A percentile compares a stretch with the other conserved stretches of the same genome.
Evolutionary conservation across 2,797 vertebrate genomes (phyloP).

Genomic region (Sebastes nivosus): DNA sequence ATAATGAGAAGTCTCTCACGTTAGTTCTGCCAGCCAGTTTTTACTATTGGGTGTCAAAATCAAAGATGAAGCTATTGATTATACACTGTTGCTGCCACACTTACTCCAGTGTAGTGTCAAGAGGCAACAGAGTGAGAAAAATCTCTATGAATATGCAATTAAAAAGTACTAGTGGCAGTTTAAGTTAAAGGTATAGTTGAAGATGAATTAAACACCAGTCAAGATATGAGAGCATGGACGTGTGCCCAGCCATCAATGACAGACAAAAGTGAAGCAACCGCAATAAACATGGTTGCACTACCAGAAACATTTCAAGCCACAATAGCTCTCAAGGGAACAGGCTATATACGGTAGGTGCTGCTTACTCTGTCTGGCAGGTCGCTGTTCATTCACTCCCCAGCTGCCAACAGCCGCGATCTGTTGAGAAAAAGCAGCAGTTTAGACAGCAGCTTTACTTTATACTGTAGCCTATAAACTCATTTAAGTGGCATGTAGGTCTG

Average conservation of each 20-base stretch:
- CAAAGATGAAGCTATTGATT: constrained; percentile 75
- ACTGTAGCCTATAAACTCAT: not conserved
- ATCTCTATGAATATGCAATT: constrained; percentile 28
- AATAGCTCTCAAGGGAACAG: not conserved
- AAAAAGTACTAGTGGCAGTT: not conserved
- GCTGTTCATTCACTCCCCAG: not conserved
- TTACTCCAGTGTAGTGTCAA: constrained; percentile 33
- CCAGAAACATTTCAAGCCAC: not conserved
- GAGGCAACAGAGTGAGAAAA: constrained; percentile 45
- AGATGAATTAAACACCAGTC: not conserved
- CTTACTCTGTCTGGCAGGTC: constrained; percentile 2
- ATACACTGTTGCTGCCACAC: constrained; percentile 54
- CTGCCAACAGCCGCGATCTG: not conserved
- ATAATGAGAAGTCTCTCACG: constrained; percentile 39
- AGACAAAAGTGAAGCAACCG: not conserved
- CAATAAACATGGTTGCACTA: not conserved
- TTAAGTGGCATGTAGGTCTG: not conserved
- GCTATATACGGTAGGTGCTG: not conserved
- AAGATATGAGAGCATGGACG: not conserved
- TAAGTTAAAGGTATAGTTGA: not conserved
- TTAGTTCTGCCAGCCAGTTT: constrained; percentile 44
- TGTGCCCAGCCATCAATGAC: not conserved
- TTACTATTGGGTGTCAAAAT: constrained; percentile 69
- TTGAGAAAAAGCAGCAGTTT: not conserved
- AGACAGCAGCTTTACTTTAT: not conserved